Evolutionary conservation across 2,888 invertebrate genomes (phyloP).

Genomic region (Zelleria hepariella): DNA sequence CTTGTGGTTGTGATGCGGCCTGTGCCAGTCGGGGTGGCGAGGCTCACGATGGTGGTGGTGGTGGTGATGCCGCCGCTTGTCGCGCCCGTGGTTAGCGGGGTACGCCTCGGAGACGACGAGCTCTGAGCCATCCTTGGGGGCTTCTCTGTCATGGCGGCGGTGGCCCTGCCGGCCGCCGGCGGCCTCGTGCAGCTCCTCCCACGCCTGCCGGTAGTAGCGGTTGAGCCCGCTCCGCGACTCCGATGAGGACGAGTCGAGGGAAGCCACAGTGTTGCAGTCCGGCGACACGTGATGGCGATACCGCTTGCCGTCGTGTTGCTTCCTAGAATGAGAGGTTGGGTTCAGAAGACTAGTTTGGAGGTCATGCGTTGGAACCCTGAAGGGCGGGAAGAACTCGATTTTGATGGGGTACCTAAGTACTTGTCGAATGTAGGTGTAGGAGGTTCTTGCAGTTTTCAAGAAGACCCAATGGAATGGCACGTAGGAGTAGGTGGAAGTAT

Average conservation of each 20-base stretch:
- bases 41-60: conserved; percentile 82
- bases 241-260: conserved; percentile 89
- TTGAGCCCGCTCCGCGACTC: conserved; percentile 88
- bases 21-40: conserved; percentile 71
- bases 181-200: conserved; percentile 92
- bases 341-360: too few relatives aligned
- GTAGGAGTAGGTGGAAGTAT: too few relatives aligned
- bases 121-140: conserved; percentile 81
- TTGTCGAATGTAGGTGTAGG: too few relatives aligned
- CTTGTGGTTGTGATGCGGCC: conserved; percentile 65
- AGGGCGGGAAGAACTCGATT: too few relatives aligned
- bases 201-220: conserved; percentile 91
- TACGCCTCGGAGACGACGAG: conserved; percentile 79
- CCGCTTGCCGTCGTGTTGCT: conserved; percentile 82
- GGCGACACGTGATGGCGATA: conserved; percentile 91
- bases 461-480: too few relatives aligned
- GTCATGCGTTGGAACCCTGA: too few relatives aligned
- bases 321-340: conserved; percentile 27
- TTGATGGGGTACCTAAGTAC: too few relatives aligned
- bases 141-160: conserved; percentile 60
- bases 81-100: conserved; percentile 53
- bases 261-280: conserved; percentile 92
- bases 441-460: too few relatives aligned
- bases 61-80: conserved; percentile 79
- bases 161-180: conserved; percentile 73